These are phyloP conservation scores for Zeus faber DNA, from an alignment of 2,113 vertebrate genomes.

Conservation along the genomic window DNA sequence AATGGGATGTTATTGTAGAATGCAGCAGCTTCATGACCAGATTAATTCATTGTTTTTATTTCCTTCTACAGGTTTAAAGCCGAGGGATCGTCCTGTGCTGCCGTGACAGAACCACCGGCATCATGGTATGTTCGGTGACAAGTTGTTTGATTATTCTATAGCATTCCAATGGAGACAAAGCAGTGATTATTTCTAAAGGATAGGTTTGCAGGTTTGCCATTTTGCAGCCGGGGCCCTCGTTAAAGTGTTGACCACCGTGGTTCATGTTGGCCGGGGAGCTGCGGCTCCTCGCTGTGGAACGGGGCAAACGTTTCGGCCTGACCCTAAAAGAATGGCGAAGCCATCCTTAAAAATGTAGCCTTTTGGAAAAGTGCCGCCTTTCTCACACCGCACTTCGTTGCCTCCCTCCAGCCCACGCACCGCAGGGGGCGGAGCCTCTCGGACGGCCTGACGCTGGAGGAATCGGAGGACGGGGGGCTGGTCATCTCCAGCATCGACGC, in stretches of 20 bases:
- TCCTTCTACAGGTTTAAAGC: conserved; percentile 28
- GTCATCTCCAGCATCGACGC: conserved; percentile 45
- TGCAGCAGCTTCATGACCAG: no score
- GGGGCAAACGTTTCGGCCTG: no score
- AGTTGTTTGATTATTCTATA: neutral
- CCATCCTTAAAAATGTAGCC: no score
- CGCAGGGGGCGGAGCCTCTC: conserved; percentile 65
- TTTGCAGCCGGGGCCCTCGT: no score
- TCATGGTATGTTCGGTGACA: conserved; percentile 38
- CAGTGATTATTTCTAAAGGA: no score
- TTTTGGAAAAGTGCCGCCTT: no score
- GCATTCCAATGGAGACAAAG: no score
- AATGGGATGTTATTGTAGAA: no score
- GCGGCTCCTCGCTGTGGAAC: neutral
- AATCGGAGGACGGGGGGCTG: conserved; percentile 44
- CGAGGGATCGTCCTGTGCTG: neutral
- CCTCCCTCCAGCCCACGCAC: conserved; percentile 43
- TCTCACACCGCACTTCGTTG: neutral
- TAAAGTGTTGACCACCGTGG: neutral
- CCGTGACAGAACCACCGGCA: conserved; percentile 19
- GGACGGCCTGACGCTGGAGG: conserved; percentile 63
- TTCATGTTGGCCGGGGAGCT: neutral
- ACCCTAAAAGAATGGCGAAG: neutral
- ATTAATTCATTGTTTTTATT: conserved; percentile 2
- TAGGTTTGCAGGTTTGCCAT: neutral